A percentile compares a stretch with the other conserved stretches of the same genome.
Conservation (phyloP, 2,888 invertebrate genomes). For the Oscheius sp. region DNA sequence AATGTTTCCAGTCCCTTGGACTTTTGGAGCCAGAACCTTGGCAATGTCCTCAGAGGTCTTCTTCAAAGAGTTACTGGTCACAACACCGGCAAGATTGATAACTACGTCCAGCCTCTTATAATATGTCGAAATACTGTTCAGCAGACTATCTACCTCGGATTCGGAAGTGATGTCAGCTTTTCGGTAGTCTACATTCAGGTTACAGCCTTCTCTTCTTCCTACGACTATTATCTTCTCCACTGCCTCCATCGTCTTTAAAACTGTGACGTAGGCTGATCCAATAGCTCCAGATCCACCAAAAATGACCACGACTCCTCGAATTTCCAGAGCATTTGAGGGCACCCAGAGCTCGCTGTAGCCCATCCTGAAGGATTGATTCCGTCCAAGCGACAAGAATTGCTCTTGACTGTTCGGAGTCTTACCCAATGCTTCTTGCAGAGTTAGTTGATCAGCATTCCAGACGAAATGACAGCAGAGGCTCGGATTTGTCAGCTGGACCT, state of each 20-base stretch:
- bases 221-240: conserved; percentile 15
- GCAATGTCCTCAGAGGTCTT: conserved; percentile 44
- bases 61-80: conserved; percentile 34
- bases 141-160: neutral
- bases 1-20: conserved; percentile 47
- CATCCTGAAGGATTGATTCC: neutral
- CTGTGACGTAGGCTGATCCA: conserved; percentile 30
- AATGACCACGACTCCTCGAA: conserved; percentile 31
- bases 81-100: conserved; percentile 50
- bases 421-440: conserved; percentile 3
- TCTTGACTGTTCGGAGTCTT: neutral
- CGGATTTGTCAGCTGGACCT: neutral
- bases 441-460: conserved; percentile 37
- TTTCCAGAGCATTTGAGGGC: neutral
- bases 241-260: conserved; percentile 12
- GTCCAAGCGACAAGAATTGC: neutral
- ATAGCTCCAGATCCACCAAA: conserved; percentile 40
- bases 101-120: conserved; percentile 25
- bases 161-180: conserved; percentile 19
- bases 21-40: conserved; percentile 46
- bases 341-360: neutral
- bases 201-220: conserved; percentile 18
- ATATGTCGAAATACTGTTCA: neutral
- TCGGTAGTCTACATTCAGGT: neutral
- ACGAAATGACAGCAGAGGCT: conserved; percentile 27